Conservation (phyloP, 2,113 vertebrate genomes). For the Tenebrosternarchus preto region DNA sequence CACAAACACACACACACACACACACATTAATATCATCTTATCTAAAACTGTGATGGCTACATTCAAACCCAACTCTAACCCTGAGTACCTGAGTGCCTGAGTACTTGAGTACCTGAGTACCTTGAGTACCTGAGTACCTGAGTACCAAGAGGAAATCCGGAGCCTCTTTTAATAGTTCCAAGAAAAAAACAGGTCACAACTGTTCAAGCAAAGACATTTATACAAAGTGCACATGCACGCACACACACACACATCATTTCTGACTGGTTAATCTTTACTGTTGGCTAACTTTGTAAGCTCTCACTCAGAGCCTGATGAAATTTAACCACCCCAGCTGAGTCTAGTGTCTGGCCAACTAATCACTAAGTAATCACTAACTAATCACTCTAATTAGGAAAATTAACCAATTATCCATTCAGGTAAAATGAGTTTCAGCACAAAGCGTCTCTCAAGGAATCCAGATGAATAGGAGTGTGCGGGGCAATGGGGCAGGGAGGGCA, state of each 20-base stretch:
- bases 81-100: no score
- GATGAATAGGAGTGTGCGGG: slow-evolving; percentile 13
- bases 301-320: slow-evolving; percentile 33
- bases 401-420: slow-evolving; percentile 48
- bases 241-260: slow-evolving; percentile 33
- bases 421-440: slow-evolving; percentile 42
- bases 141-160: no score
- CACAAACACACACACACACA: background rate
- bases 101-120: no score
- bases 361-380: slow-evolving; percentile 50
- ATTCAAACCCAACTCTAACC: no score
- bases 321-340: slow-evolving; percentile 46
- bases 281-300: slow-evolving; percentile 4
- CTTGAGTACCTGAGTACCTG: no score
- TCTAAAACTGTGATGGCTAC: no score
- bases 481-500: no score
- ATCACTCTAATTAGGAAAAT: slow-evolving; percentile 52
- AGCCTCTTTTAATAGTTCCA: no score
- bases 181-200: no score
- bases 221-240: background rate
- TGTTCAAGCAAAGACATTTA: no score
- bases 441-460: slow-evolving; percentile 40
- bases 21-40: no score
- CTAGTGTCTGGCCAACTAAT: slow-evolving; percentile 53
- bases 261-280: slow-evolving; percentile 24